These are phyloP conservation scores for Acrobasis suavella DNA, from an alignment of 2,888 invertebrate species.

Conservation along the genomic window DNA sequence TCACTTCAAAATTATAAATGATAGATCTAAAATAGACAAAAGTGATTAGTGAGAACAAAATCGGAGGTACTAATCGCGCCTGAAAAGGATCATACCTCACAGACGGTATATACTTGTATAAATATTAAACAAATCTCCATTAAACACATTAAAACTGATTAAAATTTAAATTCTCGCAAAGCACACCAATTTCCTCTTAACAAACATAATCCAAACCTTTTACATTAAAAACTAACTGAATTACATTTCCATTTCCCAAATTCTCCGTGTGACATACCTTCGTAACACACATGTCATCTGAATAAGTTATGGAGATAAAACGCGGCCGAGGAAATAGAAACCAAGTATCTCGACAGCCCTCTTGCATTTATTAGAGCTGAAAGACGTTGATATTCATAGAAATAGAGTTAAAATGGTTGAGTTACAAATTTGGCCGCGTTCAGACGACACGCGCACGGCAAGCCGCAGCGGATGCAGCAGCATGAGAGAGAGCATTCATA, in stretches of 20 bases:
- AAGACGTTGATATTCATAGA: not conserved
- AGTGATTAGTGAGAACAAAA: too few relatives aligned
- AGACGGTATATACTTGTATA: too few relatives aligned
- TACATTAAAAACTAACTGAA: conserved; percentile 21
- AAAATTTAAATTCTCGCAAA: not conserved
- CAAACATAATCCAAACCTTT: conserved; percentile 1
- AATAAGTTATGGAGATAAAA: conserved; percentile 64
- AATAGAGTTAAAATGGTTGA: not conserved
- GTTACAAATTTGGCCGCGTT: not conserved
- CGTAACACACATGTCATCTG: conserved; percentile 40
- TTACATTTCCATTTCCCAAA: conserved; percentile 15
- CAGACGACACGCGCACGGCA: too few relatives aligned
- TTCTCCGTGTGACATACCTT: conserved; percentile 15
- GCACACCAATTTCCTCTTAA: not conserved
- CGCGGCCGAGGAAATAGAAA: conserved; percentile 47
- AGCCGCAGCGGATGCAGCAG: too few relatives aligned
- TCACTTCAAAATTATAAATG: too few relatives aligned
- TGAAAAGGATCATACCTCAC: too few relatives aligned
- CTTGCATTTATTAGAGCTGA: conserved; percentile 48
- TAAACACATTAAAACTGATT: not conserved
- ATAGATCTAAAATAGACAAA: too few relatives aligned
- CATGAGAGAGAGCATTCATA: too few relatives aligned
- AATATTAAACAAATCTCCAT: too few relatives aligned
- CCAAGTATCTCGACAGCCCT: conserved; percentile 42
- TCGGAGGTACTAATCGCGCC: too few relatives aligned